Evolutionary conservation across 2,888 invertebrate genomes (phyloP).

Genomic region (Ditylenchus weischeri): DNA sequence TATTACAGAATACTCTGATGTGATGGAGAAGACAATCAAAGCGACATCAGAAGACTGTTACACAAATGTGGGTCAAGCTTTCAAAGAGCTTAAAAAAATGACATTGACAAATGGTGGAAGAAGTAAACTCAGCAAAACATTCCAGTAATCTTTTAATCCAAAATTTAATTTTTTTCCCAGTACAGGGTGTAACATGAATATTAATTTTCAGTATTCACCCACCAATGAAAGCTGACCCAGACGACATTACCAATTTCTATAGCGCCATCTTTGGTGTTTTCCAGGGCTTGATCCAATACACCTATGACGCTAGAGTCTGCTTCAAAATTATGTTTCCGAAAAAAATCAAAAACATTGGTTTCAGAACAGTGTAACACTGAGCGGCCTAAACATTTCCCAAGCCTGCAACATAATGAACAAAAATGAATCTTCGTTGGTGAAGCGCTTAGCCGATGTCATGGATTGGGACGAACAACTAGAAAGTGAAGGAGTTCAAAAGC

Average conservation of each 20-base stretch:
- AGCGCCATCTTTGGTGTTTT: conserved; percentile 35
- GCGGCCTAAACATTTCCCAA: conserved; percentile 39
- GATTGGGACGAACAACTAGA: background rate
- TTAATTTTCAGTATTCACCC: conserved; percentile 3
- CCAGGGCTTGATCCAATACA: conserved; percentile 52
- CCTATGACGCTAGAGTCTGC: conserved; percentile 46
- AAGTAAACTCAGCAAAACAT: background rate
- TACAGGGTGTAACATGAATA: no score
- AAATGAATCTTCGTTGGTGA: conserved; percentile 7
- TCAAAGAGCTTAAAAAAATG: conserved; percentile 1
- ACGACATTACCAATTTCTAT: background rate
- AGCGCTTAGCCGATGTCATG: background rate
- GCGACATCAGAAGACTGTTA: conserved; percentile 12
- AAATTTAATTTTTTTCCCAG: background rate
- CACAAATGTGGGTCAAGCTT: conserved; percentile 8
- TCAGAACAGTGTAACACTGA: conserved; percentile 13
- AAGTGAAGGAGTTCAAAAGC: background rate
- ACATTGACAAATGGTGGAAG: conserved; percentile 11
- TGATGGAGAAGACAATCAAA: conserved; percentile 17
- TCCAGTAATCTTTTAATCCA: background rate
- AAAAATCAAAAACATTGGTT: conserved; percentile 30
- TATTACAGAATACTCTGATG: conserved; percentile 12
- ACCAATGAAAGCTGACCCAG: conserved; percentile 8
- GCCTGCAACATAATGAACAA: conserved; percentile 42
- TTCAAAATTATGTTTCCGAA: conserved; percentile 30